phyloP scores from a whole-genome alignment of 2,888 invertebrate species.

The Drosophila yooni region DNA sequence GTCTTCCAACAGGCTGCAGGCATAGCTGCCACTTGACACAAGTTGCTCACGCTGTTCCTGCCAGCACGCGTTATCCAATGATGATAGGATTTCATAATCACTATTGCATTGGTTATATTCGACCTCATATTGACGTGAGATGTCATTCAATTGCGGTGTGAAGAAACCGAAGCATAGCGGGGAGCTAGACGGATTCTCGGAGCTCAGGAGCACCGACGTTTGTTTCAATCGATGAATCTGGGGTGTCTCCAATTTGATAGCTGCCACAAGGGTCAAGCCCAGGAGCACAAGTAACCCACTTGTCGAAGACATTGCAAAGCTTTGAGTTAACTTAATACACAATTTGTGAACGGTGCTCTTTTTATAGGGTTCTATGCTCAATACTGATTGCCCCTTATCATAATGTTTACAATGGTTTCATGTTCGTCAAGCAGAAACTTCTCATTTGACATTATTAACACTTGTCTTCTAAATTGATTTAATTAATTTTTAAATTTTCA shows the following conservation, averaged over 20 bases:
- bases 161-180: conserved; percentile 41
- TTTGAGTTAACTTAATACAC: conserved; percentile 9
- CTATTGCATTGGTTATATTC: conserved; percentile 25
- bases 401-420: neutral
- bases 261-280: conserved; percentile 35
- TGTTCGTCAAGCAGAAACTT: neutral
- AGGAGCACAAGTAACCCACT: conserved; percentile 26
- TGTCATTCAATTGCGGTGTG: conserved; percentile 26
- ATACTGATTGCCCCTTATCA: conserved; percentile 5
- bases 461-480: neutral
- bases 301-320: conserved; percentile 33
- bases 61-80: conserved; percentile 20
- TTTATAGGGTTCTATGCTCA: conserved; percentile 23
- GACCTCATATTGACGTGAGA: conserved; percentile 21
- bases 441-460: neutral
- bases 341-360: neutral
- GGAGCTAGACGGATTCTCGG: conserved; percentile 24
- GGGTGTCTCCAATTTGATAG: conserved; percentile 25
- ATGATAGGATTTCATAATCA: neutral
- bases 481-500: conserved; percentile 12
- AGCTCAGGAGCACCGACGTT: conserved; percentile 34
- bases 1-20: conserved; percentile 31
- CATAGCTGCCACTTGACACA: neutral
- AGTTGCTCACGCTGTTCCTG: neutral
- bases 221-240: conserved; percentile 42